A percentile compares a stretch with the other conserved stretches of the same genome.
Conservation (phyloP, 2,113 vertebrate genomes). For the Notothenia coriiceps region DNA sequence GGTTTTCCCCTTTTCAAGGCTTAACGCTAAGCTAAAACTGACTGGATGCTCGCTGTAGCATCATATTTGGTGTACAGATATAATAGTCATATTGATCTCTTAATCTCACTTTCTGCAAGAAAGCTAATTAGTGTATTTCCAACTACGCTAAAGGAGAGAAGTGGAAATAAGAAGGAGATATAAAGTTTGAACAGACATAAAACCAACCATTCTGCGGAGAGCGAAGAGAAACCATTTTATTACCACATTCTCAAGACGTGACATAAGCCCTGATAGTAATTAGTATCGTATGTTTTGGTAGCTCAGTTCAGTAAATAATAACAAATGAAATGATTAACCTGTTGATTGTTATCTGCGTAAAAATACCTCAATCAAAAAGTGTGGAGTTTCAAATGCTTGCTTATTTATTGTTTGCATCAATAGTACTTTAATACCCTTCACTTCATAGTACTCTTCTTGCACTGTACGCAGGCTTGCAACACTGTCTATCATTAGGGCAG, state of each 20-base stretch:
- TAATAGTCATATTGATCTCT: background rate
- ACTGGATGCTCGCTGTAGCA: background rate
- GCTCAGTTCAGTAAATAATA: background rate
- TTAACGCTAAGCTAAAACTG: conserved; percentile 3
- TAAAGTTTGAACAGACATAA: conserved; percentile 29
- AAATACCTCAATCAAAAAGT: background rate
- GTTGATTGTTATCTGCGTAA: background rate
- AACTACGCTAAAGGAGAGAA: background rate
- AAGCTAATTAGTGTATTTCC: background rate
- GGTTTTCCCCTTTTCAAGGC: background rate
- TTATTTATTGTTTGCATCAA: background rate
- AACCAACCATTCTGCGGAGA: conserved; percentile 32
- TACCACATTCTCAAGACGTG: conserved; percentile 44
- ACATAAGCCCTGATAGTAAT: conserved; percentile 18
- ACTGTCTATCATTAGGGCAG: conserved; percentile 36
- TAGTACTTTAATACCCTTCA: background rate
- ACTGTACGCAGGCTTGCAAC: background rate
- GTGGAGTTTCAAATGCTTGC: background rate
- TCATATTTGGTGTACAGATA: background rate
- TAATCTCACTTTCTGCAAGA: background rate
- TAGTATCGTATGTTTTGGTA: conserved; percentile 15
- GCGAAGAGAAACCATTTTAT: conserved; percentile 21
- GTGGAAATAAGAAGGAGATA: conserved; percentile 4
- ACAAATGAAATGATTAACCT: background rate
- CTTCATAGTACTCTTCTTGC: background rate